Base-by-base conservation (phyloP, 2,797 vertebrate species). In the Hippoglossus hippoglossus region DNA sequence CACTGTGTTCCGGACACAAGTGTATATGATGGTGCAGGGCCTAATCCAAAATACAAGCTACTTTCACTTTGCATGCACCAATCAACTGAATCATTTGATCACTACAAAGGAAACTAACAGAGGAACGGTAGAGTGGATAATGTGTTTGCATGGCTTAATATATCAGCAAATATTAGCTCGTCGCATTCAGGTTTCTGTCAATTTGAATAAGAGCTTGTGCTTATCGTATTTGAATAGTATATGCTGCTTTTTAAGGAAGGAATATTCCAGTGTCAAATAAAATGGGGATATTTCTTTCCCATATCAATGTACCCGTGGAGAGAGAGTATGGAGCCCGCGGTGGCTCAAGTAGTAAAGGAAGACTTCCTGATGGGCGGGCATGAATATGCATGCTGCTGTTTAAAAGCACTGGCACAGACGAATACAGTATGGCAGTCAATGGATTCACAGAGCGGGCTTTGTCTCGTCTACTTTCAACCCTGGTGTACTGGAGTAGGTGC, bases 331-430 rank as follows among this genome's bases (percentile, higher is more conserved):
- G 60, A 82, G 75, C 41, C 63, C 63, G 63, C 63, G 67, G 72
- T 76, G 75, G 60, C 54, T 68, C 67, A 73, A 82, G 74, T 47
- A 61, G 63, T 62, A 59, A 63, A 80, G 63, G 64, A 79, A 79
- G 83, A 77, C 76, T 64, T 90, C 81, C 83, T 73, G 79, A 75
- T 85, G 82, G 46, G 73, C 39, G 26, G 7, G 63, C 79, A 90
- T 92, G 85, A 88, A 91, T 92, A 89, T 89, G 80, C 84, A 90
- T 88, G 79, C 59, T 0, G 0, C 56, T 67, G 46, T 71, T 87
- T 75, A 59, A 84, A 85, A 87, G 83, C 77, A 67, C 55, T 67
- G 71, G 79, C 81, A 60, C 67, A 55, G 73, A 46, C 75, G 60
- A 61, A 88, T 88, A 87, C 79, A 90, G 82, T 83, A 83, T 52